Conservation (phyloP, 2,797 vertebrate species). For the Premnoplex brunnescens region DNA sequence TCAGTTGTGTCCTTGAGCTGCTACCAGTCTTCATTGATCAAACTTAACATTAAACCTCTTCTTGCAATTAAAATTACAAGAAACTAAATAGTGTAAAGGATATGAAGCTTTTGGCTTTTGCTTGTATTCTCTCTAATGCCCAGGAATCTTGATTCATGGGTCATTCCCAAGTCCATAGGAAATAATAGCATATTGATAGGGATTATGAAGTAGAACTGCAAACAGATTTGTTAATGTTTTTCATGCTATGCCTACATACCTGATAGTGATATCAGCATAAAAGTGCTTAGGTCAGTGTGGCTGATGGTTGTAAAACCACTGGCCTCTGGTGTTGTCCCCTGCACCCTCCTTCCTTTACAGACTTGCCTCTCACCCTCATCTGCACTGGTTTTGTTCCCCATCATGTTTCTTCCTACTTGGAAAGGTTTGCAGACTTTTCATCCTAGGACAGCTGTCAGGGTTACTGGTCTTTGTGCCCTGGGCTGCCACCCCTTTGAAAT, state of each 20-base stretch:
- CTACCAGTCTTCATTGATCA: neutral
- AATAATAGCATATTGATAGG: neutral
- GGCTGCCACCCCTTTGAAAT: neutral
- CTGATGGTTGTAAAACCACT: neutral
- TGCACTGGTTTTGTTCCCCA: neutral
- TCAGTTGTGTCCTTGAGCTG: neutral
- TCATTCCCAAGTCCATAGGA: neutral
- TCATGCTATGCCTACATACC: neutral
- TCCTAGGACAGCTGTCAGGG: neutral
- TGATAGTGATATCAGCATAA: neutral
- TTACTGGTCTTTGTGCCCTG: neutral
- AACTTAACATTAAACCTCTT: neutral
- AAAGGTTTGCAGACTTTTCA: neutral
- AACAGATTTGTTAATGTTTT: neutral
- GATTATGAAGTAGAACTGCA: neutral
- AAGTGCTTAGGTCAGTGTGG: neutral
- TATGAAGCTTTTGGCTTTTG: neutral
- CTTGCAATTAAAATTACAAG: neutral
- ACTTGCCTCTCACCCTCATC: neutral
- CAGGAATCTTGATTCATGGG: neutral
- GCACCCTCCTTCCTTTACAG: neutral
- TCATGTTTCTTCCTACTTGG: neutral
- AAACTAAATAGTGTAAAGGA: neutral
- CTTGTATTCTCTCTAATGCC: neutral
- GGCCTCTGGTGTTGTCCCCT: accelerated